These are phyloP conservation scores for Helicoverpa armigera DNA, from an alignment of 1,140 invertebrate genomes.

Conservation along the genomic window DNA sequence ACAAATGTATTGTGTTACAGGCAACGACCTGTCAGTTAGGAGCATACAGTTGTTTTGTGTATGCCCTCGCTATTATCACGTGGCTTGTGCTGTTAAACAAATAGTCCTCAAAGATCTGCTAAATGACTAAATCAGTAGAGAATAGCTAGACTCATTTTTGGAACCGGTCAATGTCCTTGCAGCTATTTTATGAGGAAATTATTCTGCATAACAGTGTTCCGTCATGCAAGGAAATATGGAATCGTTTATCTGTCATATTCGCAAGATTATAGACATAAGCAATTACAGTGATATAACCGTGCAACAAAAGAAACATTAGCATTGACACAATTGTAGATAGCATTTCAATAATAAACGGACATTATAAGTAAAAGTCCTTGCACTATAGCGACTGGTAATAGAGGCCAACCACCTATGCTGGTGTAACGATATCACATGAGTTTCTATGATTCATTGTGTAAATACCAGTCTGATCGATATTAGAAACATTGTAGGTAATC, in stretches of 20 bases:
- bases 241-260: not conserved
- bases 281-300: not conserved
- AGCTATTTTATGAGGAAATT: not conserved
- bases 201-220: not conserved
- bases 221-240: not conserved
- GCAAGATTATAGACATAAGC: conserved; percentile 6
- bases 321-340: conserved; percentile 53
- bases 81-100: conserved; percentile 23
- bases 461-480: conserved; percentile 26
- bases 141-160: not conserved
- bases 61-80: conserved; percentile 38
- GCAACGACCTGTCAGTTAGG: conserved; percentile 38
- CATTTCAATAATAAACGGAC: conserved; percentile 50
- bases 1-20: conserved; percentile 38
- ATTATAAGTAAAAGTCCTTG: conserved; percentile 53
- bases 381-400: conserved; percentile 39
- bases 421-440: conserved; percentile 45
- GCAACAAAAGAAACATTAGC: conserved; percentile 50
- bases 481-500: conserved; percentile 31
- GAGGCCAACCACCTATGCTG: conserved; percentile 52
- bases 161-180: too few relatives aligned
- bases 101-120: conserved; percentile 36
- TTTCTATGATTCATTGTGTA: conserved; percentile 41
- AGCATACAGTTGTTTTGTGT: conserved; percentile 13
- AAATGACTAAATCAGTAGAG: not conserved